A percentile compares a stretch with the other conserved stretches of the same genome.
Conservation (phyloP, 2,888 invertebrate genomes). For the Ferdinandea cuprea region DNA sequence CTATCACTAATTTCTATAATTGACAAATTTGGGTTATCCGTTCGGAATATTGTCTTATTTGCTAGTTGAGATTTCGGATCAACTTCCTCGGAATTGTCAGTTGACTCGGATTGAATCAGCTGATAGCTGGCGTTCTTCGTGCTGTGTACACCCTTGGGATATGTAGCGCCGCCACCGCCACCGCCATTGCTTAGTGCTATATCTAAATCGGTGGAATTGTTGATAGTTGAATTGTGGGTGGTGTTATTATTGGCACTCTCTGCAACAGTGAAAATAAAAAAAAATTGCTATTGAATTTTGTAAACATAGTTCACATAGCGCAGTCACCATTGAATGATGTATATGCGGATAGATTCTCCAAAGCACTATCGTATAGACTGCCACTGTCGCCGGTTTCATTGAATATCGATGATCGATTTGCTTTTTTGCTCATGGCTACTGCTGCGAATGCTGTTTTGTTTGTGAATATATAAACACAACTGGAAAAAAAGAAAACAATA, state of each 20-base stretch:
- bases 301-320: slow-evolving; percentile 1
- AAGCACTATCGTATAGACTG: slow-evolving; percentile 80
- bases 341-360: slow-evolving; percentile 79
- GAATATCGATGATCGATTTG: slow-evolving; percentile 29
- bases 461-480: slow-evolving; percentile 43
- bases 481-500: background rate
- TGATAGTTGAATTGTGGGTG: slow-evolving; percentile 72
- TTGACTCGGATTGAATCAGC: slow-evolving; percentile 81
- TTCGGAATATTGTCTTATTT: slow-evolving; percentile 83
- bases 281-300: background rate
- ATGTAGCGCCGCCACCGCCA: slow-evolving; percentile 69
- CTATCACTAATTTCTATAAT: slow-evolving; percentile 83
- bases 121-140: slow-evolving; percentile 77
- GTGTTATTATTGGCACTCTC: slow-evolving; percentile 79
- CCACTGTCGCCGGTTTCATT: slow-evolving; percentile 67
- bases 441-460: slow-evolving; percentile 34
- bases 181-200: slow-evolving; percentile 76
- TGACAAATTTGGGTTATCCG: slow-evolving; percentile 83
- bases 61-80: slow-evolving; percentile 82
- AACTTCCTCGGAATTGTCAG: slow-evolving; percentile 81
- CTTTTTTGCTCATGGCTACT: slow-evolving; percentile 61
- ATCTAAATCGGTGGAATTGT: slow-evolving; percentile 77
- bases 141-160: slow-evolving; percentile 66
- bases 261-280: slow-evolving; percentile 61
- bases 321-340: slow-evolving; percentile 79